Percentiles rank a stretch among this genome's conserved stretches.
Evolutionary conservation across 2,888 invertebrate species (phyloP).

Genomic region (Cryptus armator): DNA sequence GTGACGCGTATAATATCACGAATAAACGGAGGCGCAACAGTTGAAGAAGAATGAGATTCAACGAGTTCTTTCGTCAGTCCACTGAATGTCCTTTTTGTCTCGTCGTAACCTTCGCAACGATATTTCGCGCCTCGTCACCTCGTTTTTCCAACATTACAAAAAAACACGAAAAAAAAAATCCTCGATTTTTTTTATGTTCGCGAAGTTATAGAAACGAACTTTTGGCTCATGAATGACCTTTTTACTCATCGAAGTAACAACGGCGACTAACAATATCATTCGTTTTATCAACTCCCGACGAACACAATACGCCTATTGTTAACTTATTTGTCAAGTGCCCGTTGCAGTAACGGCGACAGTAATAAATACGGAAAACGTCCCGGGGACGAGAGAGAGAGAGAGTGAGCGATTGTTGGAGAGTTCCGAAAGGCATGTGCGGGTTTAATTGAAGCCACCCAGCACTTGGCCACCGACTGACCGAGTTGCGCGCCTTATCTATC

Average conservation of each 20-base stretch:
- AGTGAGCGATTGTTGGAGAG: constrained; percentile 4
- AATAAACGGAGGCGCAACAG: background rate
- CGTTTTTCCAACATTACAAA: no score
- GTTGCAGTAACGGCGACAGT: no score
- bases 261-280: background rate
- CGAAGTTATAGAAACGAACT: no score
- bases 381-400: constrained; percentile 8
- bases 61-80: background rate
- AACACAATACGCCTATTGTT: no score
- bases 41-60: background rate
- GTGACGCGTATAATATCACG: constrained; percentile 59
- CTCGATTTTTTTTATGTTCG: no score
- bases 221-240: no score
- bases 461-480: constrained; percentile 73
- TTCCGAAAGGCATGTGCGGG: background rate
- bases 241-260: background rate
- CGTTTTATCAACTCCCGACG: background rate
- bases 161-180: no score
- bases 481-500: constrained; percentile 75
- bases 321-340: background rate
- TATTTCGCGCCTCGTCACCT: background rate
- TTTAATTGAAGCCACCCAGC: constrained; percentile 15
- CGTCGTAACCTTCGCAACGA: background rate
- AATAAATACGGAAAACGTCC: constrained; percentile 3
- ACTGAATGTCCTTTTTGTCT: background rate